These are phyloP conservation scores for Aviceda subcristata DNA, from an alignment of 2,113 vertebrate genomes.

Conservation along the genomic window DNA sequence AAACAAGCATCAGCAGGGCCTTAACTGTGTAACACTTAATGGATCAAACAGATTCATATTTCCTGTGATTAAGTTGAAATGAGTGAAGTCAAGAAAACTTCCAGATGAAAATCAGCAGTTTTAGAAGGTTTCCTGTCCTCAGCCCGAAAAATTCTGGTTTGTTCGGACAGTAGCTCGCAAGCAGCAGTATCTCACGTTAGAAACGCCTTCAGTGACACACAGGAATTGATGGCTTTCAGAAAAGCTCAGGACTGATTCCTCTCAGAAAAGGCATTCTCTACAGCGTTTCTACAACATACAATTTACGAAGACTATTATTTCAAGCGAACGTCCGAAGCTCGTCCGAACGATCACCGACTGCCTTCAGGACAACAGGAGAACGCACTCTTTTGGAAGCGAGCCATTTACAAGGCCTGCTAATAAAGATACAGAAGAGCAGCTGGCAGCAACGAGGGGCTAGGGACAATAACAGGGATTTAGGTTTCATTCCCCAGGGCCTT, in stretches of 20 bases:
- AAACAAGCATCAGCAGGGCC: not conserved
- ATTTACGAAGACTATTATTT: fast-evolving
- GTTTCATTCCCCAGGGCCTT: not conserved
- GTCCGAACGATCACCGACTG: fast-evolving
- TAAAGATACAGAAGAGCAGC: not conserved
- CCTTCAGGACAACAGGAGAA: fast-evolving
- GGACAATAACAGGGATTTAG: not conserved
- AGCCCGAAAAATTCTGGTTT: not conserved
- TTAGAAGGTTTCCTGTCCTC: not conserved
- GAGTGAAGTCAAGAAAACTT: not conserved
- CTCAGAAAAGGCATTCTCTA: not conserved
- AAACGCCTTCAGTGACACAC: not conserved
- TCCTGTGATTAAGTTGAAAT: not conserved
- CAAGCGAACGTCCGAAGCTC: not conserved
- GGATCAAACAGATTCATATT: fast-evolving
- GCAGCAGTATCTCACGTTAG: fast-evolving
- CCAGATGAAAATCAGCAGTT: not conserved
- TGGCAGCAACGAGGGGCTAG: not conserved
- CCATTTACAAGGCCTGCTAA: not conserved
- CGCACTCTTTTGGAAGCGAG: fast-evolving
- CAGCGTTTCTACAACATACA: fast-evolving
- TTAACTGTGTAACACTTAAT: not conserved
- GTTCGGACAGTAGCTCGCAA: not conserved
- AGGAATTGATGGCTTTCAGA: fast-evolving
- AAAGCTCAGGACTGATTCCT: not conserved